Conservation (phyloP, 92 coral and sea anemone genomes). For the Epizoanthus ramosus region DNA sequence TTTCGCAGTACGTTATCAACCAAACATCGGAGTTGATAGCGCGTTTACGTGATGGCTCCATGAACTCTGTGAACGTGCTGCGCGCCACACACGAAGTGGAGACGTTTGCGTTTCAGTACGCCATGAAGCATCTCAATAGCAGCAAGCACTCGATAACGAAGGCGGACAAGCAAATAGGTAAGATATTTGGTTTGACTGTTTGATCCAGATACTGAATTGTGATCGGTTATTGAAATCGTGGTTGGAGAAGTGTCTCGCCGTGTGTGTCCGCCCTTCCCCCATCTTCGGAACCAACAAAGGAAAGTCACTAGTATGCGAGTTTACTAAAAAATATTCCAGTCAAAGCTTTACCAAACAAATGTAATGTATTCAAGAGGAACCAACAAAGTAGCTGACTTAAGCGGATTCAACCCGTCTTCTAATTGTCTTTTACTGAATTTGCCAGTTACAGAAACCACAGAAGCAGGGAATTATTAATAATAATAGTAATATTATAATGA, state of each 20-base stretch:
- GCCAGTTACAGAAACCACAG: no score
- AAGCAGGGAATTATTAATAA: no score
- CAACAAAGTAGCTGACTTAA: no score
- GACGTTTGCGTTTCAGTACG: slow-evolving; percentile 19
- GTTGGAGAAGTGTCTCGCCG: neutral
- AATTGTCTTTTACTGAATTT: no score
- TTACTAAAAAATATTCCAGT: no score
- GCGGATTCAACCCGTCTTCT: no score
- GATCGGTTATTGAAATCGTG: no score
- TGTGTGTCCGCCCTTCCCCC: neutral
- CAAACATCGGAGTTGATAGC: slow-evolving; percentile 6
- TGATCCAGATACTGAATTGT: no score
- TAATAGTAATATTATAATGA: no score
- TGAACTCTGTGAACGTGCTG: slow-evolving; percentile 15
- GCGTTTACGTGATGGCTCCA: neutral
- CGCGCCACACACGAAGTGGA: slow-evolving; percentile 8
- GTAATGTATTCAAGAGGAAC: no score
- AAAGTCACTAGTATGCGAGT: neutral
- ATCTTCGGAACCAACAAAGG: neutral
- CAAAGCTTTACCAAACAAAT: no score
- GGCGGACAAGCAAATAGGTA: slow-evolving; percentile 14
- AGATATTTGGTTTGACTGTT: neutral
- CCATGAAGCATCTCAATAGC: slow-evolving; percentile 6
- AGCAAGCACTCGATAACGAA: neutral
- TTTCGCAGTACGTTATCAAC: slow-evolving; percentile 17